Conservation (phyloP, 64 coral and sea anemone species). For the Pocillopora verrucosa region DNA sequence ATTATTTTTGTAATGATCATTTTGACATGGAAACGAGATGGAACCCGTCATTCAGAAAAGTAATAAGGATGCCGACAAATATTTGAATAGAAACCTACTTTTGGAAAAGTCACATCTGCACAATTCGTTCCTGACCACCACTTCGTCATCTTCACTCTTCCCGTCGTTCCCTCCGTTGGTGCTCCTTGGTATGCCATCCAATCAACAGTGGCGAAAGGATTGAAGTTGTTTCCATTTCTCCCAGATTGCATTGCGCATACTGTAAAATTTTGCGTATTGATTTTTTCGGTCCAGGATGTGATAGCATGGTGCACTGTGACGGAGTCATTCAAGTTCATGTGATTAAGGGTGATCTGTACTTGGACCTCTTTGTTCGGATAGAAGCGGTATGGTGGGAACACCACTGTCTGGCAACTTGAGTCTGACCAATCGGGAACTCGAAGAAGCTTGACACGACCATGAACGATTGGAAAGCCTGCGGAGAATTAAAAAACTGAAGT, state of each 20-base stretch:
- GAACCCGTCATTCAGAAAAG: too few relatives aligned
- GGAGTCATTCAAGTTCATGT: constrained; percentile 11
- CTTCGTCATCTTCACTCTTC: constrained; percentile 11
- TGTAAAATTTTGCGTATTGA: constrained; percentile 24
- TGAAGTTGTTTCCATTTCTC: constrained; percentile 38
- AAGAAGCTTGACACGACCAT: neutral
- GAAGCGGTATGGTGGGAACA: constrained; percentile 15
- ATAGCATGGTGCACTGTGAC: neutral
- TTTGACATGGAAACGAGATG: too few relatives aligned
- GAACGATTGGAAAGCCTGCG: neutral
- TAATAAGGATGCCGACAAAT: too few relatives aligned
- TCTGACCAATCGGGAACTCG: neutral
- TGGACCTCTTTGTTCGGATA: constrained; percentile 26
- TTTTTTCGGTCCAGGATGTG: neutral
- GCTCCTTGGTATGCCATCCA: constrained; percentile 72
- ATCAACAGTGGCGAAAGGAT: constrained; percentile 41
- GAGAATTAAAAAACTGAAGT: neutral
- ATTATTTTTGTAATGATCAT: too few relatives aligned
- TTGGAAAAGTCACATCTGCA: constrained; percentile 32
- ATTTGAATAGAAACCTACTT: neutral
- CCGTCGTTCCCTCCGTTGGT: constrained; percentile 20
- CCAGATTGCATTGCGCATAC: constrained; percentile 62
- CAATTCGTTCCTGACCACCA: constrained; percentile 75
- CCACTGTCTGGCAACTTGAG: neutral
- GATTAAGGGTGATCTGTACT: constrained; percentile 25